Evolutionary conservation across 2,888 invertebrate genomes (phyloP), one percentile per base, ranked within the genome.

Genomic region (Aleiodes testaceus): DNA sequence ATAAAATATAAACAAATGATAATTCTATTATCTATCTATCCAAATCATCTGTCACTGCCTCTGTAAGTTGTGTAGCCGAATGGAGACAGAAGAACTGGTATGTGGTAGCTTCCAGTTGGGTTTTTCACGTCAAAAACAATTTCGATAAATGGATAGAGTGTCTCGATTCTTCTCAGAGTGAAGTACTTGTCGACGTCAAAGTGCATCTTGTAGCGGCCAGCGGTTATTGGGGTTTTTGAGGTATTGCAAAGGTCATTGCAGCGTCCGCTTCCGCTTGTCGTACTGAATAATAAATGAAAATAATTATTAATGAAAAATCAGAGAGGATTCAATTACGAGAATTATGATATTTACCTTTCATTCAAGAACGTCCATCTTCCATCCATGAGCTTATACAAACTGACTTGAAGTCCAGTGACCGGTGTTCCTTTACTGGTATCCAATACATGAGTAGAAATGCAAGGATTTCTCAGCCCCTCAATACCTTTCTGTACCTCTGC

Each of bases 31-130:
- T 9, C 11, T 6, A 3, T 9, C 20, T 16, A 16, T 52, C 11
- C 36, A 65, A 70, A 73, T 81, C 76, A 80, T 76, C 79, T 78
- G 87, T 89, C 92, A 78, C 90, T 89, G 69, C 94, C 94, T 79
- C 93, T 90, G 83, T 95, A 95, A 0, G 94, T 95, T 0, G 93
- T 91, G 81, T 94, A 95, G 16, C 94, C 93, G 85, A 90, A 94
- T 0, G 94, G 94, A 79, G 91, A 93, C 20, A 95, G 86, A 20
- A 95, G 88, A 59, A 95, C 86, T 0, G 95, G 94, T 71, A 95
- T 92, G 87, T 95, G 94, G 86, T 94, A 93, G 80, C 93, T 92
- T 69, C 92, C 89, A 3, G 88, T 89, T 3, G 90, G 90, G 70
- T 89, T 88, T 30, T 90, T 90, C 55, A 91, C 91, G 75, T 92